phyloP scores from a whole-genome alignment of 2,888 invertebrate species.

The Anarsia innoxiella region DNA sequence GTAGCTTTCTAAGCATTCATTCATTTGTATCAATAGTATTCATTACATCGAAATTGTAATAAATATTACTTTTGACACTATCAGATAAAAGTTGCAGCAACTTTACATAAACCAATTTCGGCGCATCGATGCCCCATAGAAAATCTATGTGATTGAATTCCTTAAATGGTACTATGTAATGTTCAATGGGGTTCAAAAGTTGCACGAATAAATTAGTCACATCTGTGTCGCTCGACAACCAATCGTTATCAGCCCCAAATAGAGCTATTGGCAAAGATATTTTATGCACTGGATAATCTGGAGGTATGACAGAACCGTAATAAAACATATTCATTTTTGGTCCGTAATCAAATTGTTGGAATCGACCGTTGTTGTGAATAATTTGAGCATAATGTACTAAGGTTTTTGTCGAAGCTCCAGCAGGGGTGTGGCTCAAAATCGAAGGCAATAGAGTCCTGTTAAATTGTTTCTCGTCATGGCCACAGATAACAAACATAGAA shows the following conservation, averaged over 20 bases:
- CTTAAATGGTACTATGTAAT: background rate
- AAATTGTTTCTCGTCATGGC: slow-evolving; percentile 72
- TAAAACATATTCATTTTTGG: slow-evolving; percentile 30
- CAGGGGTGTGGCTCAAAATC: slow-evolving; percentile 67
- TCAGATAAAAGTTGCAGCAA: no score
- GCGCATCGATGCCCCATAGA: background rate
- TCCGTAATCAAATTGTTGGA: slow-evolving; percentile 48
- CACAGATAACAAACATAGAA: slow-evolving; percentile 74
- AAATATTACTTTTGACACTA: no score
- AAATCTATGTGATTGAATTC: background rate
- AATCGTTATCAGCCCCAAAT: background rate
- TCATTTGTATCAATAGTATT: no score
- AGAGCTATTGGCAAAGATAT: background rate
- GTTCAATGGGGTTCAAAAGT: background rate
- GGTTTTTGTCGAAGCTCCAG: slow-evolving; percentile 72
- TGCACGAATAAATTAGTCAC: slow-evolving; percentile 66
- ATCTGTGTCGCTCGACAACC: slow-evolving; percentile 50
- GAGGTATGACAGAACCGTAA: background rate
- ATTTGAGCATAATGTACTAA: slow-evolving; percentile 60
- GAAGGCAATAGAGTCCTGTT: slow-evolving; percentile 76
- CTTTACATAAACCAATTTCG: background rate
- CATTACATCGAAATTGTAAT: no score
- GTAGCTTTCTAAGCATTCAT: no score
- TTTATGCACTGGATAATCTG: background rate
- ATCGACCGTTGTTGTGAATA: slow-evolving; percentile 47